These are phyloP conservation scores for Euzophera pinguis DNA, from an alignment of 2,888 invertebrate species.

Conservation along the genomic window DNA sequence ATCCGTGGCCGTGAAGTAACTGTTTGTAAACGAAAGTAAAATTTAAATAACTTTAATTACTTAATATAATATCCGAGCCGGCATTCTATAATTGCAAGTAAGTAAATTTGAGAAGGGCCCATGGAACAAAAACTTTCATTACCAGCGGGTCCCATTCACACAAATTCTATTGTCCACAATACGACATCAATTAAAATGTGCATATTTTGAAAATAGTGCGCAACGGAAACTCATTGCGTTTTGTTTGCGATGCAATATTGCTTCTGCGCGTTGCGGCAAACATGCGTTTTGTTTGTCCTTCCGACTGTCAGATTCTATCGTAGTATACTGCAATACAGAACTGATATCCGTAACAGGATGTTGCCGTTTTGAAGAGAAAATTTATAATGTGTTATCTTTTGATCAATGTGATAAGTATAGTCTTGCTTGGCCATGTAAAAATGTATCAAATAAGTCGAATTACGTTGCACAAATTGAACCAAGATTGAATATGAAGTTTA, in stretches of 20 bases:
- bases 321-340: neutral
- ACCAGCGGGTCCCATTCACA: slow-evolving; percentile 3
- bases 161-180: slow-evolving; percentile 4
- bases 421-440: too few relatives aligned
- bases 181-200: slow-evolving; percentile 3
- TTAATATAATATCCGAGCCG: neutral
- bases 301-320: neutral
- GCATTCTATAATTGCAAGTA: neutral
- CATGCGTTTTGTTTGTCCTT: neutral
- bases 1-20: too few relatives aligned
- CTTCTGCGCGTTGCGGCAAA: slow-evolving; percentile 18
- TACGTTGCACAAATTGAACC: too few relatives aligned
- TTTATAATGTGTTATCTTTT: too few relatives aligned
- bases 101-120: neutral
- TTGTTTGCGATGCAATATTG: slow-evolving; percentile 19
- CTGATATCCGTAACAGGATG: neutral
- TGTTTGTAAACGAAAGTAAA: neutral
- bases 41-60: neutral
- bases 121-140: neutral
- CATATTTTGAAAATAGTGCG: slow-evolving; percentile 8
- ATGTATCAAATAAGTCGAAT: too few relatives aligned
- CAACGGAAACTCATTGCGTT: slow-evolving; percentile 20
- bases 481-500: too few relatives aligned
- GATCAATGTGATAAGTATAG: neutral
- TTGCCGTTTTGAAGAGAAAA: neutral